Evolutionary conservation across 2,888 invertebrate genomes (phyloP).

Genomic region (Eubasilissa splendida): DNA sequence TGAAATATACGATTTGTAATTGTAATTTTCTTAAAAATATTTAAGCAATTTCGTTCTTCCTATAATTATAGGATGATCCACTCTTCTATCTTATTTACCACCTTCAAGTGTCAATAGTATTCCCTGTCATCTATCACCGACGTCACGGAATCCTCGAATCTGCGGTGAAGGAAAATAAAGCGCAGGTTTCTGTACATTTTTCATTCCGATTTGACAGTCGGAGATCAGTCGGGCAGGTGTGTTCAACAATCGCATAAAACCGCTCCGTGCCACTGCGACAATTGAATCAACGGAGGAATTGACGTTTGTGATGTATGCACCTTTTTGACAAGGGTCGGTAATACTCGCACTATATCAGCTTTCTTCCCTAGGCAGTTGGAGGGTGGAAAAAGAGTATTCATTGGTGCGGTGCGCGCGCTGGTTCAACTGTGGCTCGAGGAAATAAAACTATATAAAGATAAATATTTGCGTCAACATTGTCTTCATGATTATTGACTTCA

Average conservation of each 20-base stretch:
- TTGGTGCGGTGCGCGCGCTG: background rate
- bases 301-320: constrained; percentile 40
- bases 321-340: background rate
- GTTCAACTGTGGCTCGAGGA: background rate
- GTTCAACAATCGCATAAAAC: constrained; percentile 25
- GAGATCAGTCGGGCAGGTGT: constrained; percentile 35
- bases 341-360: constrained; percentile 18
- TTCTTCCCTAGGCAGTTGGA: background rate
- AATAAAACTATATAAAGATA: too few relatives aligned
- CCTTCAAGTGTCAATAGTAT: background rate
- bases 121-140: background rate
- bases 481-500: too few relatives aligned
- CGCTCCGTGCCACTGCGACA: constrained; percentile 1
- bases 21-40: too few relatives aligned
- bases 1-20: too few relatives aligned
- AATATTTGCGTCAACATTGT: too few relatives aligned
- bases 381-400: constrained; percentile 22
- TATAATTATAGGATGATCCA: too few relatives aligned
- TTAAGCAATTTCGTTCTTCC: too few relatives aligned
- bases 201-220: constrained; percentile 29
- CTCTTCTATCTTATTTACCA: background rate
- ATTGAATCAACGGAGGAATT: constrained; percentile 29
- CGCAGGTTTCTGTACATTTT: background rate
- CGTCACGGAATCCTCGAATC: background rate
- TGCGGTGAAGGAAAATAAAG: background rate